Evolutionary conservation across 1,140 invertebrate genomes (phyloP).

Genomic region (Drosophila dunni): DNA sequence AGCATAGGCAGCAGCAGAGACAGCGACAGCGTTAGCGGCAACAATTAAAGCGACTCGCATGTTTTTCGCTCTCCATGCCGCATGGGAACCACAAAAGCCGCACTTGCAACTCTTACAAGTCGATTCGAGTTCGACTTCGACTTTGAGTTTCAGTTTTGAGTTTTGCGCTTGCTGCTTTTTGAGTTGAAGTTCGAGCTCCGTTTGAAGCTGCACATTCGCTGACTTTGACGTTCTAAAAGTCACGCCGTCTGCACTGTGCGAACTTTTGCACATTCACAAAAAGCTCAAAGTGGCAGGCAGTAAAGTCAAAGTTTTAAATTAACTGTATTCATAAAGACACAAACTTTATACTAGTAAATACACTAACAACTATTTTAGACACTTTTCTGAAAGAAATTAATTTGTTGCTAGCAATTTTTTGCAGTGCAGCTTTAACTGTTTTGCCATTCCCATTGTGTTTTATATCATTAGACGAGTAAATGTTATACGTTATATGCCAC

Average conservation of each 20-base stretch:
- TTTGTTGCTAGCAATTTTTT: background rate
- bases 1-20: too few relatives aligned
- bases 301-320: background rate
- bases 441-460: conserved; percentile 12
- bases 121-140: conserved; percentile 13
- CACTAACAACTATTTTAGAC: too few relatives aligned
- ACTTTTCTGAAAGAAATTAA: too few relatives aligned
- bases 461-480: conserved; percentile 8
- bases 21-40: conserved; percentile 40
- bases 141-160: background rate
- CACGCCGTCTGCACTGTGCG: conserved; percentile 47
- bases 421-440: background rate
- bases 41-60: conserved; percentile 80
- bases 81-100: conserved; percentile 80
- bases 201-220: conserved; percentile 46
- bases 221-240: conserved; percentile 71
- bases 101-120: conserved; percentile 38
- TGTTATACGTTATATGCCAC: conserved; percentile 6
- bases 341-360: too few relatives aligned
- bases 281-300: conserved; percentile 15
- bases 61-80: conserved; percentile 72
- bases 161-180: background rate
- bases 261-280: conserved; percentile 19
- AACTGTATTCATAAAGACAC: too few relatives aligned
- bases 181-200: conserved; percentile 14